Conservation (phyloP, 2,113 vertebrate genomes). For the Sander vitreus region DNA sequence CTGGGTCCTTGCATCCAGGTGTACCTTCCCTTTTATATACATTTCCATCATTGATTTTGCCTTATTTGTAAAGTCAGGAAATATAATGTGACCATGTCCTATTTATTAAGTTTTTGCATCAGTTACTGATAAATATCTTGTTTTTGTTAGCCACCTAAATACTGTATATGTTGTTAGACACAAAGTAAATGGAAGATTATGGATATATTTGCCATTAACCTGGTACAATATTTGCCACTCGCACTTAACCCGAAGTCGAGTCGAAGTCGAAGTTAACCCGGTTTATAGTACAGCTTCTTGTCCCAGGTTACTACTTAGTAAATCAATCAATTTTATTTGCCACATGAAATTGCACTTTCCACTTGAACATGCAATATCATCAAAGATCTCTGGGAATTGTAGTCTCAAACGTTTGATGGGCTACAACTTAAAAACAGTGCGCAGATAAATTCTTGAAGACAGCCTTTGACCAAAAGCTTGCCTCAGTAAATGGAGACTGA, state of each 20-base stretch:
- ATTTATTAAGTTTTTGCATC: no score
- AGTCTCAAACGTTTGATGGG: neutral
- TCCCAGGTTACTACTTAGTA: neutral
- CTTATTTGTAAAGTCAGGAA: no score
- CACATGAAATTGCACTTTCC: neutral
- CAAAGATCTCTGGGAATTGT: neutral
- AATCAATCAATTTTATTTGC: no score
- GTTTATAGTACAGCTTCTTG: neutral
- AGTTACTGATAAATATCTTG: no score
- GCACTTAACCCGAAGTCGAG: no score
- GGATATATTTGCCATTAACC: neutral
- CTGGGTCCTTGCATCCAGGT: neutral
- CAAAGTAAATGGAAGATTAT: neutral
- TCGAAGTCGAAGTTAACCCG: neutral
- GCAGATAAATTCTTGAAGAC: neutral
- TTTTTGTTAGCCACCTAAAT: no score
- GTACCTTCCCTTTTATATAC: neutral
- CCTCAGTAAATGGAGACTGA: neutral
- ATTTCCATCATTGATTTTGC: neutral
- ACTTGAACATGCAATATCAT: neutral
- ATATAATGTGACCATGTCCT: no score
- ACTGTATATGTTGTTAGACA: no score
- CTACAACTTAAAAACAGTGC: neutral
- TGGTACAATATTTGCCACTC: neutral
- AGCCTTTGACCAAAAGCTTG: neutral